A percentile compares a stretch with the other conserved stretches of the same genome.
Evolutionary conservation across 2,797 vertebrate species (phyloP).

Genomic region (Malacoraja senta): DNA sequence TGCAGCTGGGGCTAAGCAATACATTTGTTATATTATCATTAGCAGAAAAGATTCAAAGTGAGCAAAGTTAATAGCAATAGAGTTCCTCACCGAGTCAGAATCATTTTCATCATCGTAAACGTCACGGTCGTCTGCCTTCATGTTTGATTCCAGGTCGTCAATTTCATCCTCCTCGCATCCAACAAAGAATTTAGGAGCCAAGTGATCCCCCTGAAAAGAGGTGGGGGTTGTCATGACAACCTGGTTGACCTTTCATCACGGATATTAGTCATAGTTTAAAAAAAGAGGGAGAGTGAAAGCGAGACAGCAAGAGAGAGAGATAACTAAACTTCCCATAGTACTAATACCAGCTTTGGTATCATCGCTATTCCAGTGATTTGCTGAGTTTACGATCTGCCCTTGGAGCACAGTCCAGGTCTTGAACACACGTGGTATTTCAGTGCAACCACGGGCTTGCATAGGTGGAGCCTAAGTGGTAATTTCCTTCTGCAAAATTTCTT

Average conservation of each 20-base stretch:
- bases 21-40: not conserved
- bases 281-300: not conserved
- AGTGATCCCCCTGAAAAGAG: constrained; percentile 76
- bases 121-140: constrained; percentile 77
- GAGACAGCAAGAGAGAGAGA: not conserved
- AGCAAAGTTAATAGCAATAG: not conserved
- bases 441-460: not conserved
- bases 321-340: constrained; percentile 27
- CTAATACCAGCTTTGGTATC: constrained; percentile 27
- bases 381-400: constrained; percentile 3
- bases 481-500: not conserved
- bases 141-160: constrained; percentile 79
- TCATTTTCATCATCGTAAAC: constrained; percentile 72
- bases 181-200: constrained; percentile 90
- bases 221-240: constrained; percentile 91
- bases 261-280: constrained; percentile 36
- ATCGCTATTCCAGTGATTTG: constrained; percentile 12
- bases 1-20: not conserved
- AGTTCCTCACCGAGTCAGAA: constrained; percentile 66
- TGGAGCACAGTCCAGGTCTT: constrained; percentile 15
- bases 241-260: constrained; percentile 69
- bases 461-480: not conserved
- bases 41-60: not conserved
- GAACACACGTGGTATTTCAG: not conserved
- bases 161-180: constrained; percentile 90